Conservation (phyloP, 2,797 vertebrate genomes). For the Vespertilio murinus region DNA sequence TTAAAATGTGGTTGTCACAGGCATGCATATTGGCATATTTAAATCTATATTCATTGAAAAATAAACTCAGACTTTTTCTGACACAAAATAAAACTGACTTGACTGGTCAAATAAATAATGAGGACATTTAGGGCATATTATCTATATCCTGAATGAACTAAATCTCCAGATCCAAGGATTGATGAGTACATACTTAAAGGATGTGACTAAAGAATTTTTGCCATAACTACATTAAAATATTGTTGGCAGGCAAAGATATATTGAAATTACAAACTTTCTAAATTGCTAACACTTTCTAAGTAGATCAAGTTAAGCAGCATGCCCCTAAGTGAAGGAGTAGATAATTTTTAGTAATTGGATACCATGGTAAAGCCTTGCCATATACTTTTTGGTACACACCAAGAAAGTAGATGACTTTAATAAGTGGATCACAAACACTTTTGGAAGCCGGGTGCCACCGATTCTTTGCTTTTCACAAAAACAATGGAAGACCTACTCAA, state of each 20-base stretch:
- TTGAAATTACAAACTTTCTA: slow-evolving; percentile 1
- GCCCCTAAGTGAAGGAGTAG: not conserved
- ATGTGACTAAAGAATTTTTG: slow-evolving; percentile 40
- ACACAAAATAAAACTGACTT: slow-evolving; percentile 59
- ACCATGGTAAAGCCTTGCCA: not conserved
- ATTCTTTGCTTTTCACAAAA: not conserved
- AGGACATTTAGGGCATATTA: slow-evolving; percentile 56
- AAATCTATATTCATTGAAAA: slow-evolving; percentile 56
- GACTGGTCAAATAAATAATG: slow-evolving; percentile 57
- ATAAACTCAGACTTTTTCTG: slow-evolving; percentile 40
- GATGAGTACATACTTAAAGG: slow-evolving; percentile 31
- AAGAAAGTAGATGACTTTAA: not conserved
- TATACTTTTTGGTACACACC: not conserved
- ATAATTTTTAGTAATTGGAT: not conserved
- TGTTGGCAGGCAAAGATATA: slow-evolving; percentile 1
- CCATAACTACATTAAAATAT: not conserved
- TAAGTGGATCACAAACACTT: not conserved
- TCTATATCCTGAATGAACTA: slow-evolving; percentile 4
- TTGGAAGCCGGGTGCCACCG: not conserved
- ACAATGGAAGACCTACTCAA: not conserved
- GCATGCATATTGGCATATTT: not conserved
- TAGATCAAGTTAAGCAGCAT: not conserved
- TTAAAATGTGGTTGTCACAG: not conserved
- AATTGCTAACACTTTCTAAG: not conserved
- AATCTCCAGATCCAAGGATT: slow-evolving; percentile 42